Percentiles rank a stretch among this genome's conserved stretches.
phyloP scores from a whole-genome alignment of 2,888 invertebrate genomes.

The Timema podura region DNA sequence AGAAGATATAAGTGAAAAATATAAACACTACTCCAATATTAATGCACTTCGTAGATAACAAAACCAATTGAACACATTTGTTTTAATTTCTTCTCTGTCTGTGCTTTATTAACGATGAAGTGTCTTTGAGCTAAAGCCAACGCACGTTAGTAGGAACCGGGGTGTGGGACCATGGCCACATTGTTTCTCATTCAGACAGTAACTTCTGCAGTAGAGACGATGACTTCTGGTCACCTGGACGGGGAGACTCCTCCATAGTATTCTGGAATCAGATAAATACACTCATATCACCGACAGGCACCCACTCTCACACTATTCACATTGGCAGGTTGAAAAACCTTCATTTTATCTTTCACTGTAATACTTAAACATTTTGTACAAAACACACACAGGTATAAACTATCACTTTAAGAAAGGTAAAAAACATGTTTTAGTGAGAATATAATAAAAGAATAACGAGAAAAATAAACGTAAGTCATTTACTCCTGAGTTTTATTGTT shows the following conservation, averaged over 20 bases:
- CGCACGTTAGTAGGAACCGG: constrained; percentile 13
- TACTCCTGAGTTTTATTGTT: too few species aligned
- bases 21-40: constrained; percentile 28
- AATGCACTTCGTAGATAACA: constrained; percentile 30
- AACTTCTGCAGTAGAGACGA: constrained; percentile 82
- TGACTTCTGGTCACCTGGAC: constrained; percentile 66
- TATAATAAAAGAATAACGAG: too few species aligned
- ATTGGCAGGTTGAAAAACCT: too few species aligned
- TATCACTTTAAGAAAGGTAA: too few species aligned
- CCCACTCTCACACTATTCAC: too few species aligned
- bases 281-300: neutral
- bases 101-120: constrained; percentile 8
- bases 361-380: too few species aligned
- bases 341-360: too few species aligned
- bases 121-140: constrained; percentile 28
- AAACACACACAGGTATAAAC: too few species aligned
- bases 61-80: constrained; percentile 10
- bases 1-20: too few species aligned
- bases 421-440: too few species aligned
- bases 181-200: constrained; percentile 65
- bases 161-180: neutral
- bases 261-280: constrained; percentile 49
- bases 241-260: constrained; percentile 66
- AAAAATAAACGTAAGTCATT: too few species aligned
- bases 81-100: neutral